phyloP scores from a whole-genome alignment of 2,888 invertebrate species.

The Lasioglossum lativentre region DNA sequence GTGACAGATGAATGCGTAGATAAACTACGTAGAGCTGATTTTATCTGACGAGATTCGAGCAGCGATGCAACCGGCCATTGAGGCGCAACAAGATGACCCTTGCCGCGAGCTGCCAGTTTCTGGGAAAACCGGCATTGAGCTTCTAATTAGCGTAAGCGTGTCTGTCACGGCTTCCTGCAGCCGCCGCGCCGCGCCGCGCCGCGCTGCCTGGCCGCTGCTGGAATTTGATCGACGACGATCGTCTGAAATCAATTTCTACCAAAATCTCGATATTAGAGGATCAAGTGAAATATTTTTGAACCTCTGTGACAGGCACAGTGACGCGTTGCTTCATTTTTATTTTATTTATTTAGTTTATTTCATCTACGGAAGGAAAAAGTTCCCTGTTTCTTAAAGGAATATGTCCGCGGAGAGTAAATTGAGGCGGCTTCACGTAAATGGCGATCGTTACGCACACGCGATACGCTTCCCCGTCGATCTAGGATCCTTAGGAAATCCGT shows the following conservation, averaged over 20 bases:
- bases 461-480: background rate
- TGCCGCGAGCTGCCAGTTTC: constrained; percentile 5
- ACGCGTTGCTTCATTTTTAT: too few species aligned
- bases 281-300: too few species aligned
- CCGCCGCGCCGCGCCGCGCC: too few species aligned
- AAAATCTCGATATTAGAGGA: background rate
- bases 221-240: background rate
- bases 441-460: constrained; percentile 76
- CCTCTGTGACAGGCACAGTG: too few species aligned
- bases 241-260: too few species aligned
- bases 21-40: constrained; percentile 57
- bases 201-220: too few species aligned
- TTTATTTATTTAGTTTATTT: too few species aligned
- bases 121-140: background rate
- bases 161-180: too few species aligned
- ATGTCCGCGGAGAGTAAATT: constrained; percentile 46
- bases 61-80: background rate
- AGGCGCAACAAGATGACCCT: background rate
- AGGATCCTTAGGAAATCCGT: background rate
- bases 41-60: constrained; percentile 55
- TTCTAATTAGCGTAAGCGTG: constrained; percentile 39
- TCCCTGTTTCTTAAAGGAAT: background rate
- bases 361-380: too few species aligned
- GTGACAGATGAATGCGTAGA: constrained; percentile 61
- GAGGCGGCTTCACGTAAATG: constrained; percentile 62